Percentiles rank a stretch among this genome's conserved stretches.
Conservation (phyloP, 2,888 invertebrate genomes). For the Drosophila rellima region DNA sequence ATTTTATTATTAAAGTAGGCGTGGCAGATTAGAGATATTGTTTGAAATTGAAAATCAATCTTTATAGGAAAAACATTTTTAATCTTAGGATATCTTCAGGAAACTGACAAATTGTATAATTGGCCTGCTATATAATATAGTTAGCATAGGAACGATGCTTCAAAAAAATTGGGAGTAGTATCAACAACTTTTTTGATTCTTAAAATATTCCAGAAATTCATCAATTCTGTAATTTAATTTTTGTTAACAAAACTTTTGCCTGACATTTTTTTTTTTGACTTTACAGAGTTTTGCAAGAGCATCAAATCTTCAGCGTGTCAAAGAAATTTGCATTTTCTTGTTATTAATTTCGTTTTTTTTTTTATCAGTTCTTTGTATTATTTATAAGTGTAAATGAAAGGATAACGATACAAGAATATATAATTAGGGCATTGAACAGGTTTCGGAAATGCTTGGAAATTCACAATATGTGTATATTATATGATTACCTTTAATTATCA, state of each 20-base stretch:
- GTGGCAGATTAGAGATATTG: background rate
- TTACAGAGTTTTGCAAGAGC: background rate
- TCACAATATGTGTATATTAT: too few relatives aligned
- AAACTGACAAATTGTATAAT: background rate
- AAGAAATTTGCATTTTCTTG: background rate
- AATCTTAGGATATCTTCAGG: background rate
- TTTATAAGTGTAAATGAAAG: slow-evolving; percentile 15
- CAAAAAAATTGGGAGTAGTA: background rate
- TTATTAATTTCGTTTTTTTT: background rate
- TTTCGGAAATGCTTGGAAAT: slow-evolving; percentile 19
- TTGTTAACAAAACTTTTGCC: background rate
- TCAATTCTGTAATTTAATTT: background rate
- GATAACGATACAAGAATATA: slow-evolving; percentile 24
- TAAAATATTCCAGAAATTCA: background rate
- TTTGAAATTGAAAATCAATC: background rate
- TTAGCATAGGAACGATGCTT: too few relatives aligned
- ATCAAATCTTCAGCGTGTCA: background rate
- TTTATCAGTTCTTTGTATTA: slow-evolving; percentile 6
- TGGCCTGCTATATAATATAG: too few relatives aligned
- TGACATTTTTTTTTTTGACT: background rate
- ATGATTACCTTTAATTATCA: slow-evolving; percentile 18
- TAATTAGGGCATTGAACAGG: slow-evolving; percentile 57
- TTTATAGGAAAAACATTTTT: background rate
- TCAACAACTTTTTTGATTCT: background rate
- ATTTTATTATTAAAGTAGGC: background rate